Conservation (phyloP, 2,113 vertebrate genomes). For the Gasterosteus nipponicus region DNA sequence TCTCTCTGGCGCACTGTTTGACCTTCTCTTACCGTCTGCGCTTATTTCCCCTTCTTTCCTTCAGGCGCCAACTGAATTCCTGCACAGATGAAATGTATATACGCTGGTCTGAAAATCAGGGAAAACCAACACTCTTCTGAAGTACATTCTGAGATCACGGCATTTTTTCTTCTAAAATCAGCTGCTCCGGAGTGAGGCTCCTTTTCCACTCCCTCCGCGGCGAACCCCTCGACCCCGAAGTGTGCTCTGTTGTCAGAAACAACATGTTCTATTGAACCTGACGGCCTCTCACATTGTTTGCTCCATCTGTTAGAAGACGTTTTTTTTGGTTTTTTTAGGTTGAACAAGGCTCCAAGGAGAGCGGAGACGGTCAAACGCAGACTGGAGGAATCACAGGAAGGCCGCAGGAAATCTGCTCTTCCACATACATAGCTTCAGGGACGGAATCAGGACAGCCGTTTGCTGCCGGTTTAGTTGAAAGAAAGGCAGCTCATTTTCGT, state of each 20-base stretch:
- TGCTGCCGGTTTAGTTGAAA: background rate
- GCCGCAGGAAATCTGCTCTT: background rate
- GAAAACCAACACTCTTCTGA: conserved; percentile 18
- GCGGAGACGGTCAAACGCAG: conserved; percentile 36
- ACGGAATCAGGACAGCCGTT: background rate
- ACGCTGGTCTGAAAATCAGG: conserved; percentile 5
- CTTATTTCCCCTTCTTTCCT: conserved; percentile 50
- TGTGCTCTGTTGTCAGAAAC: conserved; percentile 70
- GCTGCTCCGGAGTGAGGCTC: conserved; percentile 39
- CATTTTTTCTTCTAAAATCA: conserved; percentile 28
- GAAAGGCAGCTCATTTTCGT: background rate
- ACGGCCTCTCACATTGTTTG: conserved; percentile 59
- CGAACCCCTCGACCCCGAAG: conserved; percentile 31
- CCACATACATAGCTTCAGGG: background rate
- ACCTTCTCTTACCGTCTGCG: conserved; percentile 43
- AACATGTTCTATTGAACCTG: conserved; percentile 57
- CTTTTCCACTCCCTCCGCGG: conserved; percentile 57
- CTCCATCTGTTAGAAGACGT: conserved; percentile 60
- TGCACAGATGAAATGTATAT: conserved; percentile 3
- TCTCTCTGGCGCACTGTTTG: conserved; percentile 37
- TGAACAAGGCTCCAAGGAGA: conserved; percentile 53
- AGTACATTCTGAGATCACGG: background rate
- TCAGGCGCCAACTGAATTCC: conserved; percentile 31
- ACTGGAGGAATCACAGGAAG: conserved; percentile 10
- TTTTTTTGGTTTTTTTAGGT: conserved; percentile 30